phyloP scores from a whole-genome alignment of 2,797 vertebrate species.

The Ctenochaetus hawaiiensis region DNA sequence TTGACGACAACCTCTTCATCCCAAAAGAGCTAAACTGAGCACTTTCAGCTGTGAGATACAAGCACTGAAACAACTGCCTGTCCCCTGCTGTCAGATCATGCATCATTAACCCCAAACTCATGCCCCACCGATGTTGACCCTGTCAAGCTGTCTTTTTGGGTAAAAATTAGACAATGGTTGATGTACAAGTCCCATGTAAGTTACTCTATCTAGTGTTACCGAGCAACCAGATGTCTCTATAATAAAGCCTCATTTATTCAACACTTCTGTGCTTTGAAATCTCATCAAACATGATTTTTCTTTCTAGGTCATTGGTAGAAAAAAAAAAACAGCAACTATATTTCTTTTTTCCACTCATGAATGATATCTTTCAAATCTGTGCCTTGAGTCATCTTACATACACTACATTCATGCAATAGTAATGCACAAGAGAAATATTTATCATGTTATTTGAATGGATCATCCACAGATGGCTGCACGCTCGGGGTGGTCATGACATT shows the following conservation, averaged over 20 bases:
- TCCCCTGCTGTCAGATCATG: constrained; percentile 57
- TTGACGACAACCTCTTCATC: constrained; percentile 12
- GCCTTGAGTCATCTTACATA: constrained; percentile 37
- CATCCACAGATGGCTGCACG: constrained; percentile 17
- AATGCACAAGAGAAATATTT: constrained; percentile 32
- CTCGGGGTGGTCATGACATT: constrained; percentile 7
- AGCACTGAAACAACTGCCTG: constrained; percentile 7
- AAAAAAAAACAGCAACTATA: constrained; percentile 29
- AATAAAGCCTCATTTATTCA: constrained; percentile 47
- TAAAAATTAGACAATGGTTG: constrained; percentile 40
- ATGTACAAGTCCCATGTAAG: constrained; percentile 8
- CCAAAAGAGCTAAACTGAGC: constrained; percentile 23
- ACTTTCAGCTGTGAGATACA: constrained; percentile 32
- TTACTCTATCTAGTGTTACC: constrained; percentile 14
- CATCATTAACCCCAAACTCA: constrained; percentile 60
- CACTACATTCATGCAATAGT: constrained; percentile 17
- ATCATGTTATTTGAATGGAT: constrained; percentile 43
- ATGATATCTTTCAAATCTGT: constrained; percentile 33
- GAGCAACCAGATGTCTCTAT: constrained; percentile 37
- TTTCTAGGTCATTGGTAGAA: constrained; percentile 65
- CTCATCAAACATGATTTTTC: constrained; percentile 59
- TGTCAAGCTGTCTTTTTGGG: constrained; percentile 31
- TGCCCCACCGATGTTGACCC: constrained; percentile 50
- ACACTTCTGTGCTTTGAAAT: constrained; percentile 52
- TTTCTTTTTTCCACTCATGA: constrained; percentile 6